Evolutionary conservation across 2,888 invertebrate genomes (phyloP), one percentile per base, ranked within the genome.

Genomic region (Lepidochrysops patricia): DNA sequence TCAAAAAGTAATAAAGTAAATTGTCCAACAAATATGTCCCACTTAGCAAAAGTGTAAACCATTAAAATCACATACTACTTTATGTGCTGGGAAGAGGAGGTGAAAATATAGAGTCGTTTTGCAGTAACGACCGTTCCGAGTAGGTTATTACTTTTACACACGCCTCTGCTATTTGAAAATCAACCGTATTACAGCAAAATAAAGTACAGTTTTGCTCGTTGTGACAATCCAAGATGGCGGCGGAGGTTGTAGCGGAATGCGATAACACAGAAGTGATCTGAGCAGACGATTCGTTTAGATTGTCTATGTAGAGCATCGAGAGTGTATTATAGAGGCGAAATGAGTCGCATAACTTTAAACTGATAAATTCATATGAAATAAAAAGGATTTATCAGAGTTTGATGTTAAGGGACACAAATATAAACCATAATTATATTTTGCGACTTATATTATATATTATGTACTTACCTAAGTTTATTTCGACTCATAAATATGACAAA

Each of bases 61-160:
- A 43, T 43, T 43, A 43, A 23, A 43, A 23, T 43, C 43, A 43
- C 43, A 43, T 19, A 43, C 7, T 29, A 29, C n/a, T 15, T 37
- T 15, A 37, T 26, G 50, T 50, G 50, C 13, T 50, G 25, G n/a
- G 7, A 5, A 37, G 12, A 26, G 9, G 32, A 54, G 54, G 54
- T 54, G 54, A 32, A 54, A 54, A 54, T 54, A 54, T 54, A 9
- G 32, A 32, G 54, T 32, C 54, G 54, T 29, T 54, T 52, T 32
- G 4, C 13, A 19, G 7, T 54, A 29, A 54, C 32, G 27, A 15
- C 54, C 54, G 29, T 5, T 12, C 6, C 3, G 26, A 13, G 15
- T 27, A 9, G 4, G 26, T 32, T 4, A 54, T 54, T 13, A 29
- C 27, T 54, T 29, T 15, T 32, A 3, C 29, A 0, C 1, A 23